Percentiles rank a stretch among this genome's conserved stretches.
These are phyloP conservation scores for Calameuta pallipes DNA, from an alignment of 2,888 invertebrate genomes.

Conservation along the genomic window DNA sequence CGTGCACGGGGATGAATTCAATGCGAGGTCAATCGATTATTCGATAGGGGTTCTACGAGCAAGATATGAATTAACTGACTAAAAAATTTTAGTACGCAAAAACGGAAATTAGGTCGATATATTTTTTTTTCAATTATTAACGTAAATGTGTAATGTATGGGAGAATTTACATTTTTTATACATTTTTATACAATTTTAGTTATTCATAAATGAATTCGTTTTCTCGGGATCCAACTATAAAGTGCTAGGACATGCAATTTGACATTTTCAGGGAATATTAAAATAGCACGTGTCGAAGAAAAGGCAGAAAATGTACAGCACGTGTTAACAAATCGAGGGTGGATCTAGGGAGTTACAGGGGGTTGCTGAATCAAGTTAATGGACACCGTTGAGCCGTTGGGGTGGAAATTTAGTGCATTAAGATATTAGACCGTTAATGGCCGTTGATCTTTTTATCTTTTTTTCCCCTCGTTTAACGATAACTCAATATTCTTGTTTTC, in stretches of 20 bases:
- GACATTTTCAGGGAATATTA: constrained; percentile 39
- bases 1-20: background rate
- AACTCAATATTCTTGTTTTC: background rate
- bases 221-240: background rate
- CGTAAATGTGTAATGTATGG: background rate
- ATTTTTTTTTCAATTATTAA: background rate
- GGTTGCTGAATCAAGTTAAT: constrained; percentile 29
- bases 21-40: background rate
- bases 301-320: constrained; percentile 56
- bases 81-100: background rate
- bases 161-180: background rate
- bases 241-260: background rate
- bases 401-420: constrained; percentile 11
- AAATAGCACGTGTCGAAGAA: constrained; percentile 61
- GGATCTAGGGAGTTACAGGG: background rate
- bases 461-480: background rate
- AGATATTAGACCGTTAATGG: background rate
- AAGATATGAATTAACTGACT: background rate
- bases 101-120: background rate
- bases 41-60: background rate
- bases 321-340: constrained; percentile 39
- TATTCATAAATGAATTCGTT: background rate
- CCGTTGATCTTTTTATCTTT: background rate
- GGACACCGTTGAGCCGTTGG: constrained; percentile 14
- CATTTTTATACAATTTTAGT: background rate